Conservation (phyloP, 2,797 vertebrate species). For the Coluber constrictor region DNA sequence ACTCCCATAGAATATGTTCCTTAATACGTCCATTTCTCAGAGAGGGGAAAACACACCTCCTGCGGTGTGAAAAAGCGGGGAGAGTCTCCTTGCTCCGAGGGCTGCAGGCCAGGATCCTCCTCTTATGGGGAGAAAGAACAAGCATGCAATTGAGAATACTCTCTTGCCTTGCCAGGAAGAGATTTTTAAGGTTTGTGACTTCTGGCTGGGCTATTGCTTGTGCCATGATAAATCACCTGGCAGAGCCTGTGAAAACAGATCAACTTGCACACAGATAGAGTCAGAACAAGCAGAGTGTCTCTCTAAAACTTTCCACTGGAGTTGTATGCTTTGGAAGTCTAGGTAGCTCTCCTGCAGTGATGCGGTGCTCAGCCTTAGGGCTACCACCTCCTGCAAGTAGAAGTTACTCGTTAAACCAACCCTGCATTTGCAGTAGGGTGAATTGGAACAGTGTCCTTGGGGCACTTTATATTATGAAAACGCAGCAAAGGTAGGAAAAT, state of each 20-base stretch:
- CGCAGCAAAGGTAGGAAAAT: not conserved
- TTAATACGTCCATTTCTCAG: not conserved
- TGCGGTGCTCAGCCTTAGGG: not conserved
- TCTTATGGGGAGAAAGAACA: slow-evolving; percentile 19
- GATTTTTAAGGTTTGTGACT: slow-evolving; percentile 12
- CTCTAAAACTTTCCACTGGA: slow-evolving; percentile 17
- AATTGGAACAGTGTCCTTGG: not conserved
- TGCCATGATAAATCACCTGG: slow-evolving; percentile 27
- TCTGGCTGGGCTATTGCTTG: not conserved
- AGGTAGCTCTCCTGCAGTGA: not conserved
- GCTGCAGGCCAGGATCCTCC: not conserved
- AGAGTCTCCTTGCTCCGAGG: not conserved
- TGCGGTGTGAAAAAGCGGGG: not conserved
- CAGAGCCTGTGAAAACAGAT: slow-evolving; percentile 23
- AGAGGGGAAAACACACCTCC: slow-evolving; percentile 17
- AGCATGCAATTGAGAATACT: not conserved
- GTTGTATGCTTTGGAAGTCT: not conserved
- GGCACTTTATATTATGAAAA: not conserved
- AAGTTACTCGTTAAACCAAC: not conserved
- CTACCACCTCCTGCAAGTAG: not conserved
- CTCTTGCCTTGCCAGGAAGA: not conserved
- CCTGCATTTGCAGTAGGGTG: not conserved
- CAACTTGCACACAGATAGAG: not conserved
- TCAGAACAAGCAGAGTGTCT: not conserved
- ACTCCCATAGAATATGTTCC: not conserved